Conservation (phyloP, 2,113 vertebrate genomes). For the Tetrax tetrax region DNA sequence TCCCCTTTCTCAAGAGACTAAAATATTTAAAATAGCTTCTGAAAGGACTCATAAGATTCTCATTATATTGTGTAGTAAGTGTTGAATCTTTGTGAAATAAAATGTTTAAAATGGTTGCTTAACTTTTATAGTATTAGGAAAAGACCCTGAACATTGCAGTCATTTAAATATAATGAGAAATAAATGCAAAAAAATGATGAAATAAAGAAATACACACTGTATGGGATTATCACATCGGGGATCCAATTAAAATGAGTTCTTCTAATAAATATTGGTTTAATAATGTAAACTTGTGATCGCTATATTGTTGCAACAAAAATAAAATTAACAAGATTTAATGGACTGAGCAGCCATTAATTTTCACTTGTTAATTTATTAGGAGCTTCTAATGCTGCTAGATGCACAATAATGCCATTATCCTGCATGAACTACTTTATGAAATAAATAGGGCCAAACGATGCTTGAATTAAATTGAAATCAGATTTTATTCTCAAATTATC, state of each 20-base stretch:
- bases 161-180: conserved; percentile 71
- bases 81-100: conserved; percentile 42
- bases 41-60: background rate
- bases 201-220: conserved; percentile 58
- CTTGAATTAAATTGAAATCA: conserved; percentile 64
- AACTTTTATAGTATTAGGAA: conserved; percentile 50
- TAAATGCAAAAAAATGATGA: conserved; percentile 66
- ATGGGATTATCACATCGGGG: conserved; percentile 67
- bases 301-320: conserved; percentile 69
- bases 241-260: conserved; percentile 74
- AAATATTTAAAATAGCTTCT: conserved; percentile 9
- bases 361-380: conserved; percentile 77
- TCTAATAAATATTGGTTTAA: conserved; percentile 79
- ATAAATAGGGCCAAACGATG: conserved; percentile 49
- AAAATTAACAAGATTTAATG: conserved; percentile 82
- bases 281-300: conserved; percentile 72
- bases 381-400: conserved; percentile 63
- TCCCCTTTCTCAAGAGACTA: background rate
- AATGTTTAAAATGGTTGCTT: conserved; percentile 63
- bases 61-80: conserved; percentile 41
- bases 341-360: conserved; percentile 76
- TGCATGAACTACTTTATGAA: conserved; percentile 53
- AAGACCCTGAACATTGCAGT: conserved; percentile 26
- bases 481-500: conserved; percentile 47
- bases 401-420: conserved; percentile 49